Conservation (phyloP, 53 echinoderm and acorn worm species). For the Henricia sp. region DNA sequence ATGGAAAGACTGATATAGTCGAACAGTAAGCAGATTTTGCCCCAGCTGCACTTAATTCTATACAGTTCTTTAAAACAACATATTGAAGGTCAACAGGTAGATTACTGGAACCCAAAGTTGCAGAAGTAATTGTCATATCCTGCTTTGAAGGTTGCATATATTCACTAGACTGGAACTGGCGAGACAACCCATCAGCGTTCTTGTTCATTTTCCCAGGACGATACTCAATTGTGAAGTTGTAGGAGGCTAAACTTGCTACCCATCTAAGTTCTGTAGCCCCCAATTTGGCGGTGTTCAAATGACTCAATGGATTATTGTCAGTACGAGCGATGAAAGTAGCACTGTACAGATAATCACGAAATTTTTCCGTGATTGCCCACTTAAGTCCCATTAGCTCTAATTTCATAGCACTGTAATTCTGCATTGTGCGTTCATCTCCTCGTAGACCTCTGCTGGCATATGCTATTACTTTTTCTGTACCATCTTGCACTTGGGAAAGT, state of each 20-base stretch:
- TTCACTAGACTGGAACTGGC: background rate
- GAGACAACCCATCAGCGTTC: slow-evolving; percentile 11
- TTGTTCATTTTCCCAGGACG: background rate
- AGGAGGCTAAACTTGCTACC: background rate
- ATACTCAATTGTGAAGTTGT: background rate
- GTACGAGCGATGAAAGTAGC: slow-evolving; percentile 28
- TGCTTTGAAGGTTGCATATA: too few relatives aligned
- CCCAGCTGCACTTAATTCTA: background rate
- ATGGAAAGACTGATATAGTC: background rate
- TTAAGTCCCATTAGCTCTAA: slow-evolving; percentile 64
- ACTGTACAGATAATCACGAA: slow-evolving; percentile 55
- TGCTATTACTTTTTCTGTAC: too few relatives aligned
- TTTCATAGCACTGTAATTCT: too few relatives aligned
- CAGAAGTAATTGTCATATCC: background rate
- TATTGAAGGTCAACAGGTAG: background rate
- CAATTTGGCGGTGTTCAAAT: slow-evolving; percentile 45
- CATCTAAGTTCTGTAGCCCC: background rate
- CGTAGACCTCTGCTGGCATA: too few relatives aligned
- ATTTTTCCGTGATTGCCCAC: slow-evolving; percentile 73
- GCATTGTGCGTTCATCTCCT: too few relatives aligned
- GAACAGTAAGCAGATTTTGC: background rate
- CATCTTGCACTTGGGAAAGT: too few relatives aligned
- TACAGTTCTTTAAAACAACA: background rate
- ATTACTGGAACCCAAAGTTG: background rate
- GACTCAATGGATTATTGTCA: slow-evolving; percentile 54